Evolutionary conservation across 2,797 vertebrate genomes (phyloP).

Genomic region (Acanthis flammea): DNA sequence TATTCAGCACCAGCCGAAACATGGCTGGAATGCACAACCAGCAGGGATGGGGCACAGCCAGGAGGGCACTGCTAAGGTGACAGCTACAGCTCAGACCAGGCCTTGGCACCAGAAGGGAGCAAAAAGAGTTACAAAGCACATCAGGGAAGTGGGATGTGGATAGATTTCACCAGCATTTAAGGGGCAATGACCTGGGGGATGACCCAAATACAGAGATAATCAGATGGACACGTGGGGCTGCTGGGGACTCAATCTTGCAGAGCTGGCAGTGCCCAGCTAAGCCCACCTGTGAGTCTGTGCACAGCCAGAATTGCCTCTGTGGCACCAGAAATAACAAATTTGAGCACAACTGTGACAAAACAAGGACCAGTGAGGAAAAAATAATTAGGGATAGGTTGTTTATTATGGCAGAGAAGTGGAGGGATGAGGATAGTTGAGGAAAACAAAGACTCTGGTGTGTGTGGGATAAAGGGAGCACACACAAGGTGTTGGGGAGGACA

Average conservation of each 20-base stretch:
- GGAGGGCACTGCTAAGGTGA: not conserved
- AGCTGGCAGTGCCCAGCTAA: not conserved
- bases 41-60: not conserved
- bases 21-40: not conserved
- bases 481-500: no score
- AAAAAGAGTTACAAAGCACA: not conserved
- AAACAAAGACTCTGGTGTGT: not conserved
- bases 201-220: not conserved
- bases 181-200: fast-evolving
- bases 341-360: not conserved
- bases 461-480: not conserved
- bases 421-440: not conserved
- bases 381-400: not conserved
- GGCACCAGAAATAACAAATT: not conserved
- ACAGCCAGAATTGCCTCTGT: not conserved
- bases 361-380: not conserved
- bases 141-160: not conserved
- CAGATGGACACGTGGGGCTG: not conserved
- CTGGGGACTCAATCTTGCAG: not conserved
- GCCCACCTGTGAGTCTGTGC: not conserved
- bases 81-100: not conserved
- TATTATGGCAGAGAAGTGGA: not conserved
- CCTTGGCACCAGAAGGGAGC: not conserved
- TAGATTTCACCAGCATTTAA: not conserved
- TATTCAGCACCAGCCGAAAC: not conserved